These are phyloP conservation scores for Horisme vitalbata DNA, from an alignment of 2,888 invertebrate genomes.

Conservation along the genomic window DNA sequence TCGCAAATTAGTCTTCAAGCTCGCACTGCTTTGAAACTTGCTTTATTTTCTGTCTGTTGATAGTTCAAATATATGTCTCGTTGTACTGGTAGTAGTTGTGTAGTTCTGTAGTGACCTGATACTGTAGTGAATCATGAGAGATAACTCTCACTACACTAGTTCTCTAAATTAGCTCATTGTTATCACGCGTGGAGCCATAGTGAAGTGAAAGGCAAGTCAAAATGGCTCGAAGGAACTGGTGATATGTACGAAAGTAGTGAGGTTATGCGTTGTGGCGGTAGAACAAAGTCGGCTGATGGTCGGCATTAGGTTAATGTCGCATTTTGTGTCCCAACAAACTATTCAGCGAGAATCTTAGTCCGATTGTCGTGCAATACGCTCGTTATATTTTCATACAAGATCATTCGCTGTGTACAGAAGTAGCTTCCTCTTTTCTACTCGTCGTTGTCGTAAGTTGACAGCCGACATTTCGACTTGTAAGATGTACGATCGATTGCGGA, in stretches of 20 bases:
- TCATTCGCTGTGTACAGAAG: no score
- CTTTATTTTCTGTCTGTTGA: no score
- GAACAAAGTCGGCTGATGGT: conserved; percentile 57
- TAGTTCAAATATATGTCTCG: not conserved
- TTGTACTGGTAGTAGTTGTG: not conserved
- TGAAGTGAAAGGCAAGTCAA: conserved; percentile 8
- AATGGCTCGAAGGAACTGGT: no score
- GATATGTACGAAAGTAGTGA: no score
- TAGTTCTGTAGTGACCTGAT: not conserved
- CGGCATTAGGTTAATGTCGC: conserved; percentile 68
- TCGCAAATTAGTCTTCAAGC: no score
- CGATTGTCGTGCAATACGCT: no score
- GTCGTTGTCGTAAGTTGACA: conserved; percentile 31
- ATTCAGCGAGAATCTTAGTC: conserved; percentile 71
- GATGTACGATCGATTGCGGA: conserved; percentile 44
- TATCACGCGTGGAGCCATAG: conserved; percentile 6
- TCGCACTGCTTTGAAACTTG: no score
- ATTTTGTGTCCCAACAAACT: conserved; percentile 76
- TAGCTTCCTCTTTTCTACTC: conserved; percentile 40
- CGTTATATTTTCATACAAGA: no score
- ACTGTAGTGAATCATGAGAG: no score
- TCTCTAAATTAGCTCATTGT: no score
- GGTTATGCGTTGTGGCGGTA: conserved; percentile 46
- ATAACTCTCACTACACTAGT: no score
- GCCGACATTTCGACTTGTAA: no score